These are phyloP conservation scores for Calameuta idolon DNA, from an alignment of 2,888 invertebrate genomes.

Conservation along the genomic window DNA sequence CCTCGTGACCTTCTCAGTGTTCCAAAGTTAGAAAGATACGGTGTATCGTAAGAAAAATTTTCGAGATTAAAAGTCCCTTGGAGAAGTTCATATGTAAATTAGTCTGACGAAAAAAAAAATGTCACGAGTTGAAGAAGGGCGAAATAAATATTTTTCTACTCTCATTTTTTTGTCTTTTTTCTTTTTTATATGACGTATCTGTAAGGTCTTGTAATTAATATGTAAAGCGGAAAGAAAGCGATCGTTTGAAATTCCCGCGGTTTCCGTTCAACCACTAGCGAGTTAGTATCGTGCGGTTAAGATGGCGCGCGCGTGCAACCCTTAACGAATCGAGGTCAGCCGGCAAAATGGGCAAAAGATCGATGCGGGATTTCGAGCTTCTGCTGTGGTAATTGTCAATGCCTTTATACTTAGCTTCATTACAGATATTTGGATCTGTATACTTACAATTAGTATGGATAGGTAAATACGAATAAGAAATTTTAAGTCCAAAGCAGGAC, in stretches of 20 bases:
- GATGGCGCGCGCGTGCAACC: neutral
- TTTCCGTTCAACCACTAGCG: neutral
- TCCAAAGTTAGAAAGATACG: neutral
- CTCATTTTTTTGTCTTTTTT: neutral
- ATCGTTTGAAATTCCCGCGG: neutral
- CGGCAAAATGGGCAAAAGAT: neutral
- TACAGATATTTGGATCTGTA: neutral
- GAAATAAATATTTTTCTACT: neutral
- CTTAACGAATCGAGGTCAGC: neutral
- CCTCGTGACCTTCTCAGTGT: neutral
- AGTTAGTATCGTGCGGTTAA: neutral
- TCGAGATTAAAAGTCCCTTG: neutral
- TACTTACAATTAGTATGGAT: neutral
- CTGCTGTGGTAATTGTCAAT: neutral
- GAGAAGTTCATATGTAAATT: neutral
- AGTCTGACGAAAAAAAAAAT: neutral
- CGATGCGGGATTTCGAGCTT: neutral
- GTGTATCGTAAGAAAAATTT: neutral
- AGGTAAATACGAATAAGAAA: neutral
- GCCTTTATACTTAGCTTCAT: neutral
- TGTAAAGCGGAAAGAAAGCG: neutral
- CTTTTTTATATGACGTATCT: neutral
- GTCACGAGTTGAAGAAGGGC: neutral
- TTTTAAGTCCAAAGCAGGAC: neutral
- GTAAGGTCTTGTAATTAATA: neutral